A percentile compares a stretch with the other conserved stretches of the same genome.
Conservation (phyloP, 2,797 vertebrate genomes). For the Tinamus major region DNA sequence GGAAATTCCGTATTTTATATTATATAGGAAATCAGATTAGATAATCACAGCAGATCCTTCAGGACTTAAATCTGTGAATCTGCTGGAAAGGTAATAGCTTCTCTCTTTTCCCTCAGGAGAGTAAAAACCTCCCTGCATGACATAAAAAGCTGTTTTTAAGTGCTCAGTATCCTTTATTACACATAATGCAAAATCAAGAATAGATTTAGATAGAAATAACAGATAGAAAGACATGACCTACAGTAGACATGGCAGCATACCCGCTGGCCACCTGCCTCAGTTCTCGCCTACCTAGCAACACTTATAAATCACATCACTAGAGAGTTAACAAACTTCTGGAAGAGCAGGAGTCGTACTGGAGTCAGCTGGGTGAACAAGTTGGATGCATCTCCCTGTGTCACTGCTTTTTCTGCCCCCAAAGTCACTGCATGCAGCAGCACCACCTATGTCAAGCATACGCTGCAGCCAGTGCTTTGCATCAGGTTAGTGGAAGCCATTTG, state of each 20-base stretch:
- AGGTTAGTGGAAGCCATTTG: background rate
- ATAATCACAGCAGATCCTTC: background rate
- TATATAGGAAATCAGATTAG: background rate
- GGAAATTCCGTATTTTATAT: background rate
- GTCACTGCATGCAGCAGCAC: background rate
- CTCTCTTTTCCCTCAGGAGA: background rate
- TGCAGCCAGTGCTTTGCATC: accelerated
- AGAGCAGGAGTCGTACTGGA: background rate
- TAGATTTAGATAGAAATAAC: too few relatives aligned
- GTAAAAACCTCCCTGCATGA: background rate
- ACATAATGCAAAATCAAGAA: too few relatives aligned
- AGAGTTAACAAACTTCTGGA: background rate
- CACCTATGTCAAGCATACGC: background rate
- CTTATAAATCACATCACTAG: background rate
- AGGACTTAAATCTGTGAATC: background rate
- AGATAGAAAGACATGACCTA: too few relatives aligned
- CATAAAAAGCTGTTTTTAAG: background rate
- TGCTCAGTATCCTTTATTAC: background rate
- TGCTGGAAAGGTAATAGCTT: background rate
- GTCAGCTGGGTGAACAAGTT: background rate
- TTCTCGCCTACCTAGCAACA: background rate
- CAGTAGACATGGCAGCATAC: background rate
- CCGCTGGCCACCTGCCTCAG: background rate
- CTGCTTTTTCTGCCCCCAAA: background rate
- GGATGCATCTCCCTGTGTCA: background rate